Base-by-base conservation (phyloP, 2,113 vertebrate genomes). In the Zapornia atra region DNA sequence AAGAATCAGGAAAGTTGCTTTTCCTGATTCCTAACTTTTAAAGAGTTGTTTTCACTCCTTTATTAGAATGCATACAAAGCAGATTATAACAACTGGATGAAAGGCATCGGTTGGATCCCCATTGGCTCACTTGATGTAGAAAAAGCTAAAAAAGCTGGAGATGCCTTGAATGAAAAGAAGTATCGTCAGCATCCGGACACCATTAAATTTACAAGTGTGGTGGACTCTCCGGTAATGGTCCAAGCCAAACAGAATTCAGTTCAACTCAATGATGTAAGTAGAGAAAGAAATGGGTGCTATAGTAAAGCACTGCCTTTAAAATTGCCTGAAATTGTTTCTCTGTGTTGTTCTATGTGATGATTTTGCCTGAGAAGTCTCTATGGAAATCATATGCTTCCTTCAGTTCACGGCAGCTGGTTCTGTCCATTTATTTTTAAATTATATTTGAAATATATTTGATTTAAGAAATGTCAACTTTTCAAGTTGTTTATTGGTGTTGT, bases 121-220 rank as follows among this genome's bases (percentile, higher is more conserved):
- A 98, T 99, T 51, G 99, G 99, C 48, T 99, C 99, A 29, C 92
- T 99, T 25, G 99, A 99, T 4, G 98, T 98, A 77, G 99, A 99
- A 89, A 99, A 98, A 85, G 98, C n/a, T 79, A 98, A 95, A 96
- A 98, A 98, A 87, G 98, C 98, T 48, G 98, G 98, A 5, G 95
- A 97, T 3, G 98, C 98, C 13, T 40, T 98, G 80, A 98, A 95
- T 56, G 98, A 98, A 73, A 97, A 81, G 78, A 98, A 98, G 60
- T 98, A 98, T 53, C 97, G 98, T 16, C 98, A 98, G 82, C 98
- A 97, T 75, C 98, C 98, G 1, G 97, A 97, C 44, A 98, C 94
- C 21, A 75, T 98, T 91, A 98, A 97, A 73, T 98, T 98, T 88
- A 98, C 98, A 51, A 98, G 98, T 29, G 63, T 97, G 9, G 75